Evolutionary conservation across 2,113 vertebrate species (phyloP).

Genomic region (Syngnathus typhle): DNA sequence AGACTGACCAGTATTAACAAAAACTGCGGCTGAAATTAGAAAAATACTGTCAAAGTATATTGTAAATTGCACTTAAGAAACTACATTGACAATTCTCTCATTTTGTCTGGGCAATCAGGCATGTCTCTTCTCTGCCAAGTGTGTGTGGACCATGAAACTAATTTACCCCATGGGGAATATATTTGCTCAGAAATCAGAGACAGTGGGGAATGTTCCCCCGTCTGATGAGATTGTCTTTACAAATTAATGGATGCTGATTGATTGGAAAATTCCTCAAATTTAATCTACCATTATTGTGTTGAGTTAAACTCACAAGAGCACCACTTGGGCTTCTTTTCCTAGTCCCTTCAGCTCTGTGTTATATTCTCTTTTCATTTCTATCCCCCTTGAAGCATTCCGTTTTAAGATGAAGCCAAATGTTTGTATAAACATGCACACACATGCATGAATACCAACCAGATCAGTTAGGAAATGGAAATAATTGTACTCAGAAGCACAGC

Average conservation of each 20-base stretch:
- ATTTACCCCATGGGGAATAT: slow-evolving; percentile 44
- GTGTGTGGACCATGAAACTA: slow-evolving; percentile 18
- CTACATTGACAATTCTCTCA: slow-evolving; percentile 5
- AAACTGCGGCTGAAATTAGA: background rate
- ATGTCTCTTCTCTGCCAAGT: background rate
- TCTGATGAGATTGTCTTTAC: slow-evolving; percentile 41
- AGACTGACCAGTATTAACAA: background rate
- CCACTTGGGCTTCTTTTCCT: slow-evolving; percentile 11
- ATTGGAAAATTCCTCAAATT: slow-evolving; percentile 36
- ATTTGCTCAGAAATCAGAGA: slow-evolving; percentile 37
- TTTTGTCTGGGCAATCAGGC: slow-evolving; percentile 4
- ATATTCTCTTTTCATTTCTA: background rate
- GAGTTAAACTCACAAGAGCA: slow-evolving; percentile 24
- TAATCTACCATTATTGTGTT: slow-evolving; percentile 38
- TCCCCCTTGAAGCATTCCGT: background rate
- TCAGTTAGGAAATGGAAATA: slow-evolving; percentile 51
- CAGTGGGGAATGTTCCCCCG: slow-evolving; percentile 8
- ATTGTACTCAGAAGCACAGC: slow-evolving; percentile 60
- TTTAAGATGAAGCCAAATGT: background rate
- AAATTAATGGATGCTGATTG: slow-evolving; percentile 47
- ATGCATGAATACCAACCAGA: background rate
- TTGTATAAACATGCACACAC: background rate
- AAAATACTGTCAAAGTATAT: background rate
- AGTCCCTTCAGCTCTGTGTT: background rate
- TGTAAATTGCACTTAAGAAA: slow-evolving; percentile 1